These are phyloP conservation scores for Margaritifera margaritifera DNA, from an alignment of 2,888 invertebrate species.

Conservation along the genomic window DNA sequence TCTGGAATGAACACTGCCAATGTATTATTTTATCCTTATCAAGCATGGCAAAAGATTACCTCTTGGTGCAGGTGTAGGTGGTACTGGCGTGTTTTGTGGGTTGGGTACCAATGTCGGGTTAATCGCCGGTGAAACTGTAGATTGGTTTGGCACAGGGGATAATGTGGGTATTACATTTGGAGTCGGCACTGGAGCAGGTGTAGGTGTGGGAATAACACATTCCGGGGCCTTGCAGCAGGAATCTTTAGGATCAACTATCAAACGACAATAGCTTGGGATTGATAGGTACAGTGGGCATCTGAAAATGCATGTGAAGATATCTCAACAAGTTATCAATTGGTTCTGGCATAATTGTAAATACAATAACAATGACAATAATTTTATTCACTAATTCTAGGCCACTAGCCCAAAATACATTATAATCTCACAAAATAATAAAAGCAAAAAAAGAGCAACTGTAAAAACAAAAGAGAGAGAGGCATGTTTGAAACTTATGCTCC, in stretches of 20 bases:
- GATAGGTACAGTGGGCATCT: slow-evolving; percentile 54
- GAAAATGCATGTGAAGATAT: slow-evolving; percentile 6
- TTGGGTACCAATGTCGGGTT: slow-evolving; percentile 26
- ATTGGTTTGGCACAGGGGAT: slow-evolving; percentile 3
- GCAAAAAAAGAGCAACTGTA: too few species aligned
- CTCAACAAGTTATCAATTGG: not conserved
- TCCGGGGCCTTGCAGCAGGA: slow-evolving; percentile 55
- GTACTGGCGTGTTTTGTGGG: slow-evolving; percentile 17
- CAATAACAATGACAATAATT: not conserved
- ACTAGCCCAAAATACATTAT: not conserved
- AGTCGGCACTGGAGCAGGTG: slow-evolving; percentile 19
- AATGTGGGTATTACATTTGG: slow-evolving; percentile 17
- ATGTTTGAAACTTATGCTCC: too few species aligned
- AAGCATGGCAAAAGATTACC: slow-evolving; percentile 6
- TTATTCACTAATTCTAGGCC: too few species aligned
- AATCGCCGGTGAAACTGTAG: slow-evolving; percentile 19
- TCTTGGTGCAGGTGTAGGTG: slow-evolving; percentile 24
- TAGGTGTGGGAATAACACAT: slow-evolving; percentile 34
- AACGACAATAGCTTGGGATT: slow-evolving; percentile 51
- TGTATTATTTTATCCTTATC: too few species aligned
- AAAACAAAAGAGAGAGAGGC: too few species aligned
- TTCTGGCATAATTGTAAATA: not conserved
- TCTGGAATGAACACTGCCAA: too few species aligned
- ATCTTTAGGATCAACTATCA: slow-evolving; percentile 55
- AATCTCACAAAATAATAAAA: slow-evolving; percentile 1